phyloP scores from a whole-genome alignment of 2,888 invertebrate species.

The Heteropelma amictum region DNA sequence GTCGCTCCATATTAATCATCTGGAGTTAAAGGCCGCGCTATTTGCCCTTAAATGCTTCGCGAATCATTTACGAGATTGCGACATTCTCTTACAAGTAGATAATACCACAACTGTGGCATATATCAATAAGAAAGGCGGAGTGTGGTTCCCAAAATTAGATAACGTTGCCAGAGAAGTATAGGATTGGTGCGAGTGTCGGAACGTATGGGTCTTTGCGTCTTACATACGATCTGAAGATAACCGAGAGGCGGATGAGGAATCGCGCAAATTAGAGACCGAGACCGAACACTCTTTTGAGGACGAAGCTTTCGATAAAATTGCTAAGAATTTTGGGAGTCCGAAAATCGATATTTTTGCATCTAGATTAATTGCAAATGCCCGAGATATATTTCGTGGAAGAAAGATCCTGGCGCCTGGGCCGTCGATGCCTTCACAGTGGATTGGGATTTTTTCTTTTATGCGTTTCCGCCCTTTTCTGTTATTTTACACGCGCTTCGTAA shows the following conservation, averaged over 20 bases:
- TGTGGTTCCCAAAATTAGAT: constrained; percentile 11
- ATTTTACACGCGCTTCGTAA: constrained; percentile 16
- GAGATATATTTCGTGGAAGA: constrained; percentile 30
- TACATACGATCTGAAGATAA: constrained; percentile 38
- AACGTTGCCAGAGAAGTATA: constrained; percentile 7
- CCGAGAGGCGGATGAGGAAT: constrained; percentile 31
- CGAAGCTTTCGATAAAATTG: constrained; percentile 10
- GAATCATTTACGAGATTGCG: background rate
- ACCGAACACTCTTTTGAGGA: constrained; percentile 25
- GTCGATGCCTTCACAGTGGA: constrained; percentile 36
- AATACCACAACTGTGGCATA: too few species aligned
- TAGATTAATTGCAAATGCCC: constrained; percentile 6
- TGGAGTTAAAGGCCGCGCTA: constrained; percentile 15
- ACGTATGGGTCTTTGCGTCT: constrained; percentile 30
- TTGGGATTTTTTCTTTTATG: constrained; percentile 33
- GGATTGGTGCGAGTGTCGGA: constrained; percentile 28
- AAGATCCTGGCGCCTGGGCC: constrained; percentile 7
- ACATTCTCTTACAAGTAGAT: background rate
- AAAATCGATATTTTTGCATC: constrained; percentile 42
- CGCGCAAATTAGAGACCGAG: constrained; percentile 17
- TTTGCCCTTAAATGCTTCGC: constrained; percentile 23
- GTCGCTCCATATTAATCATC: constrained; percentile 7
- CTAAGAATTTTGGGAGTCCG: constrained; percentile 3
- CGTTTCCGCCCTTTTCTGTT: constrained; percentile 40
- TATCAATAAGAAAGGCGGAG: constrained; percentile 6